A percentile compares a stretch with the other conserved stretches of the same genome.
Conservation (phyloP, 2,113 vertebrate species). For the Trematocara unimaculatum region DNA sequence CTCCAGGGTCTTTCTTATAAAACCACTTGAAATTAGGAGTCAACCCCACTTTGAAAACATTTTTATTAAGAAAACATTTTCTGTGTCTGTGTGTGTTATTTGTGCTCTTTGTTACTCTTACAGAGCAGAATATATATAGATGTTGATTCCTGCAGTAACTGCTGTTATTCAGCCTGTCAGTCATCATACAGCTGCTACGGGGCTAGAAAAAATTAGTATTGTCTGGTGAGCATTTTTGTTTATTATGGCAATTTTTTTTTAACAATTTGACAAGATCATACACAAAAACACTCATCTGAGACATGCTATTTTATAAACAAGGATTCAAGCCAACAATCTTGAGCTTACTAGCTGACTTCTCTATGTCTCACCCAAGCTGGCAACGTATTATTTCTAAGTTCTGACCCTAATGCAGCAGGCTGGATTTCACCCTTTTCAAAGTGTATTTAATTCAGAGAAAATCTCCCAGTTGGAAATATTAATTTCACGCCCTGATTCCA, state of each 20-base stretch:
- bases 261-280: neutral
- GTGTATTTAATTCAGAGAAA: neutral
- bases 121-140: neutral
- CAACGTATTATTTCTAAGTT: neutral
- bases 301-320: neutral
- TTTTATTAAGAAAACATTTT: neutral
- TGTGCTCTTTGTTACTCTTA: neutral
- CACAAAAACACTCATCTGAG: neutral
- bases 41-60: neutral
- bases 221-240: fast-evolving
- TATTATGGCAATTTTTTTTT: neutral
- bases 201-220: fast-evolving
- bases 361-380: neutral
- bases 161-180: neutral
- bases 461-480: neutral
- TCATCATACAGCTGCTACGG: neutral
- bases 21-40: neutral
- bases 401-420: neutral
- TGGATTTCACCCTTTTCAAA: neutral
- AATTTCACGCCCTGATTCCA: neutral
- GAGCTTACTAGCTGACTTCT: neutral
- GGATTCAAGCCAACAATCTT: neutral
- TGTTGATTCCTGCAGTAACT: neutral
- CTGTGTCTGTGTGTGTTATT: neutral
- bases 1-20: neutral